Percentiles rank a stretch among this genome's conserved stretches.
These are phyloP conservation scores for Meloidogyne chitwoodi DNA, from an alignment of 1,140 invertebrate genomes.

Conservation along the genomic window DNA sequence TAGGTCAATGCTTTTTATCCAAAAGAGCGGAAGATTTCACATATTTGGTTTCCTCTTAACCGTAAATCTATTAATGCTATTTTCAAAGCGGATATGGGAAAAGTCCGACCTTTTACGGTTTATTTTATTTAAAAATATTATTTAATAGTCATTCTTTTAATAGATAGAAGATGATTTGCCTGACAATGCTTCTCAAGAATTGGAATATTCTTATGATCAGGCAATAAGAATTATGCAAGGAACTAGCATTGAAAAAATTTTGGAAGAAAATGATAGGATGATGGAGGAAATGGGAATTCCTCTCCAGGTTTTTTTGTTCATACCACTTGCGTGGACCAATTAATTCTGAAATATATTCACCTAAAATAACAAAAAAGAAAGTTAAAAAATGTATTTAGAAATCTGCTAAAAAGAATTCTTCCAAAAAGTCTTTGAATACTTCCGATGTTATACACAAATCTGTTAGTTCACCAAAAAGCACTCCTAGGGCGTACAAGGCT, in stretches of 20 bases:
- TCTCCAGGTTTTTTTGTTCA: not conserved
- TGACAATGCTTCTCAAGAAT: slow-evolving; percentile 4
- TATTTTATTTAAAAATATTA: not conserved
- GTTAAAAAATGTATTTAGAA: not conserved
- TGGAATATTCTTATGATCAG: slow-evolving; percentile 15
- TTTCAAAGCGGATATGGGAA: slow-evolving; percentile 18
- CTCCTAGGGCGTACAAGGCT: not conserved
- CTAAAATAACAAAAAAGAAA: too few species aligned
- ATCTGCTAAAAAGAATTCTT: not conserved
- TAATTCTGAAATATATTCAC: too few species aligned
- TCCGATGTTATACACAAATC: not conserved
- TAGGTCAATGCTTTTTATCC: slow-evolving; percentile 26
- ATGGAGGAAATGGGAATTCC: not conserved
- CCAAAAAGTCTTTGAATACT: slow-evolving; percentile 2
- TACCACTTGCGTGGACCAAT: too few species aligned
- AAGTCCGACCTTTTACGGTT: slow-evolving; percentile 18
- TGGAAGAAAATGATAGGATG: slow-evolving; percentile 3
- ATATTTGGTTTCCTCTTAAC: slow-evolving; percentile 23
- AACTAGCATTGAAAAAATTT: slow-evolving; percentile 4
- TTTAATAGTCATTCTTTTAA: not conserved
- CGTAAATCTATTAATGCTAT: not conserved
- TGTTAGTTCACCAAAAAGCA: not conserved
- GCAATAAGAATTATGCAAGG: slow-evolving; percentile 5
- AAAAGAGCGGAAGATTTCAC: slow-evolving; percentile 22
- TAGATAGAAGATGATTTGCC: slow-evolving; percentile 5